Evolutionary conservation across 2,888 invertebrate genomes (phyloP), one percentile per base, ranked within the genome.

Genomic region (Pinctada fucata): DNA sequence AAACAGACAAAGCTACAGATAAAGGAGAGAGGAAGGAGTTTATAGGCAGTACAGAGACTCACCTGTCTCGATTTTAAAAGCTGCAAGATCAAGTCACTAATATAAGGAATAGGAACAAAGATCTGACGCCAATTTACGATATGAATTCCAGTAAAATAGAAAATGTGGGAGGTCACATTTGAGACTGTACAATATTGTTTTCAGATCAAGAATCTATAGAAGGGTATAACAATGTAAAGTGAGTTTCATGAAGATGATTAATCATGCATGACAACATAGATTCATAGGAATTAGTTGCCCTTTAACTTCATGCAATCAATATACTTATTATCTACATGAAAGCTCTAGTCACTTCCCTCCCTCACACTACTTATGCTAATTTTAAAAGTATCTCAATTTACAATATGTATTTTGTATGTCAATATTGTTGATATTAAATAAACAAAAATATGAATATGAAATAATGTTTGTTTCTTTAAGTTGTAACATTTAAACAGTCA

Each of bases 11-110:
- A 31, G 31, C 31, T 31, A 31, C 31, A 31, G 31, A 31, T 31
- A 31, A 31, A 31, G 31, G 31, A 31, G 31, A 31, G 31, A 31
- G 58, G 13, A 58, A 13, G 58, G 58, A 13, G 58, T 58, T 13
- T 58, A 10, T 13, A 58, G 13, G 58, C 58, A 72, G 31, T 31
- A 31, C 31, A 31, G 31, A 52, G 52, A 72, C 72, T 72, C 72
- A 72, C 72, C 72, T 72, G 50, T 52, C 52, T 72, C 47, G 72
- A 52, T 72, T 72, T 72, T 52, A 72, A 72, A 50, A 72, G 72
- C 72, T 72, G 72, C 51, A 72, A 72, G 47, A 52, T 52, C 72
- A 72, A 72, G 52, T 72, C 50, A 58, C 58, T 58, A 13, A 58
- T 58, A 13, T 58, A 58, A 58, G 58, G 58, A 58, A 58, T 10